These are phyloP conservation scores for Crotalus helleri DNA, from an alignment of 2,113 vertebrate species.

Conservation along the genomic window DNA sequence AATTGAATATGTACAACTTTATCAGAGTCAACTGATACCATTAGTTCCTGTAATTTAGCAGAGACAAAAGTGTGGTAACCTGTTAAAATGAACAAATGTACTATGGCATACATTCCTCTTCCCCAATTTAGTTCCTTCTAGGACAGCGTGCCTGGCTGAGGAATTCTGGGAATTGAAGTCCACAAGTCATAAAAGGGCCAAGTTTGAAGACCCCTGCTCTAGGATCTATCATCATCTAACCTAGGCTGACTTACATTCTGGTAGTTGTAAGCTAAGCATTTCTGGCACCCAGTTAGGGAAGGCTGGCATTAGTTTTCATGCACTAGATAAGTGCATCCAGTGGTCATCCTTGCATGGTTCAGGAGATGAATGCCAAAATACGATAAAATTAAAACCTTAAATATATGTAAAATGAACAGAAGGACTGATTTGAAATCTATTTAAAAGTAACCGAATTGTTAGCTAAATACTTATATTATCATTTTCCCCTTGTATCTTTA, in stretches of 20 bases:
- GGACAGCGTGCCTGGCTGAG: too few species aligned
- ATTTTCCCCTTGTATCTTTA: background rate
- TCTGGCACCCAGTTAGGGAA: background rate
- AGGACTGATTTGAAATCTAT: background rate
- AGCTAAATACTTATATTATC: background rate
- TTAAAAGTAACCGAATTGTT: background rate
- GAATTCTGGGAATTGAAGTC: too few species aligned
- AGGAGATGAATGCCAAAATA: background rate
- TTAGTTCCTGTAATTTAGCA: background rate
- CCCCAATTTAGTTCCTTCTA: background rate
- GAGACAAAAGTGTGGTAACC: background rate
- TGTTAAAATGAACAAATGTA: background rate
- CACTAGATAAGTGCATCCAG: background rate
- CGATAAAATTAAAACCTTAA: background rate
- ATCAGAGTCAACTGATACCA: background rate
- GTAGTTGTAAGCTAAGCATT: background rate
- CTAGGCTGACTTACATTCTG: background rate
- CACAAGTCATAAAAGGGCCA: too few species aligned
- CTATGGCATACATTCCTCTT: background rate
- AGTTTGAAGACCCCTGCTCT: background rate
- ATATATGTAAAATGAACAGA: background rate
- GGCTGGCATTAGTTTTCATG: background rate
- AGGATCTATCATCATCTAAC: background rate
- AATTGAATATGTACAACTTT: background rate
- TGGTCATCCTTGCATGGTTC: background rate